phyloP scores from a whole-genome alignment of 1,140 invertebrate species.

The Tyrophagus putrescentiae region DNA sequence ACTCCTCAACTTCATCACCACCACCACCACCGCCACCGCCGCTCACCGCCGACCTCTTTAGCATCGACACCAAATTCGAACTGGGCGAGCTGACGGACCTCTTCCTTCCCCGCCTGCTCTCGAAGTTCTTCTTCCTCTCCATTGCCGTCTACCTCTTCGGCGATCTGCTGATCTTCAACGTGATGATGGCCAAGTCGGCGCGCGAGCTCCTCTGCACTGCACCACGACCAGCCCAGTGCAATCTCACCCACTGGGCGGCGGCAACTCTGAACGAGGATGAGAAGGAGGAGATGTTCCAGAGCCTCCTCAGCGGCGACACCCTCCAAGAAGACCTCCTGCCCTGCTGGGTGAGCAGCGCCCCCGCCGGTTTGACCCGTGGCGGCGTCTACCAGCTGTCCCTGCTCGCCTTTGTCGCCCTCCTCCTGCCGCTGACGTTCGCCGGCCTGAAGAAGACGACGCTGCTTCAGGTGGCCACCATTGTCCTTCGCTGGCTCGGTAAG shows the following conservation, averaged over 20 bases:
- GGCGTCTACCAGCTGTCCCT: conserved; percentile 68
- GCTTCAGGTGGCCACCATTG: conserved; percentile 70
- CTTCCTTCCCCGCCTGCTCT: conserved; percentile 65
- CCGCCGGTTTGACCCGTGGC: too few relatives aligned
- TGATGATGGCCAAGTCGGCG: conserved; percentile 78
- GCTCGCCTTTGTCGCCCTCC: conserved; percentile 48
- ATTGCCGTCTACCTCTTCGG: conserved; percentile 89
- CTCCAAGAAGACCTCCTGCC: too few relatives aligned
- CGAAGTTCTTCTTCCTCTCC: conserved; percentile 67
- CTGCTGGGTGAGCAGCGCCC: too few relatives aligned
- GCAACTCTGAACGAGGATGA: too few relatives aligned
- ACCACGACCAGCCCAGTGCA: too few relatives aligned
- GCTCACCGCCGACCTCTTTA: too few relatives aligned
- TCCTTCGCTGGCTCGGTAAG: conserved; percentile 70
- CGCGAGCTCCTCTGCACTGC: conserved; percentile 80
- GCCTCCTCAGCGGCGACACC: too few relatives aligned
- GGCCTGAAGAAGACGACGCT: conserved; percentile 93
- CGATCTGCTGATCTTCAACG: conserved; percentile 86
- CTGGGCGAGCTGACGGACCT: conserved; percentile 83
- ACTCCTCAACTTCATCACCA: too few relatives aligned
- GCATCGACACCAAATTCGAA: conserved; percentile 52
- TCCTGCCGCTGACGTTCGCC: conserved; percentile 83
- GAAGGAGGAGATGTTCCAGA: too few relatives aligned
- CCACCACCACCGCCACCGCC: too few relatives aligned
- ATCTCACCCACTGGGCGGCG: too few relatives aligned